phyloP scores from a whole-genome alignment of 2,113 vertebrate genomes.

The Hemiprocne comata region DNA sequence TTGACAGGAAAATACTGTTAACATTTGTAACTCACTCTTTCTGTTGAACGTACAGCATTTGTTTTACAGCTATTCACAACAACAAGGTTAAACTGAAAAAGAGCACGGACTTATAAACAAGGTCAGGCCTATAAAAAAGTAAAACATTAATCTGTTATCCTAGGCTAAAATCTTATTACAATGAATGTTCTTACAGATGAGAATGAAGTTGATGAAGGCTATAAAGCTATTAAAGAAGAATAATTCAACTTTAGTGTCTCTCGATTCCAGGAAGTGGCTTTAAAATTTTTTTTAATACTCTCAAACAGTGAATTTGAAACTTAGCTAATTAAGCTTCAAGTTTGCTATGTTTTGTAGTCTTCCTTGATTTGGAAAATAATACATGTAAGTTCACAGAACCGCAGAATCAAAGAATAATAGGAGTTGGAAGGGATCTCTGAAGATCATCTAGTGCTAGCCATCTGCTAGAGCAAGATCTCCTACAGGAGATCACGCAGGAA shows the following conservation, averaged over 20 bases:
- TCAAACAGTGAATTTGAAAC: constrained; percentile 6
- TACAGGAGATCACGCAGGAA: no score
- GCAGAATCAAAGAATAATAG: no score
- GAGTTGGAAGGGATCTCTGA: no score
- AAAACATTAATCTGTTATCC: constrained; percentile 29
- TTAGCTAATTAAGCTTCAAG: neutral
- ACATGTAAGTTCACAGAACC: neutral
- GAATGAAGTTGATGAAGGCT: constrained; percentile 23
- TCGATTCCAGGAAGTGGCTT: neutral
- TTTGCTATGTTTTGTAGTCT: neutral
- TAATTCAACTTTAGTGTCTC: constrained; percentile 38
- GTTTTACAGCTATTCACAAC: constrained; percentile 15
- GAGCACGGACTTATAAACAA: constrained; percentile 9
- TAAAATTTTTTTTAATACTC: neutral
- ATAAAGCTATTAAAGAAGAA: constrained; percentile 48
- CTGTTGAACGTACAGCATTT: neutral
- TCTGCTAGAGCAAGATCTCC: no score
- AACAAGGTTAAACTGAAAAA: constrained; percentile 43
- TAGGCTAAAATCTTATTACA: constrained; percentile 28
- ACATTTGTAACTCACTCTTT: constrained; percentile 17
- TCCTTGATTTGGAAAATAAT: constrained; percentile 1
- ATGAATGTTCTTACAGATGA: constrained; percentile 46
- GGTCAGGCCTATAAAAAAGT: constrained; percentile 44
- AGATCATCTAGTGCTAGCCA: no score
- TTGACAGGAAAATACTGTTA: constrained; percentile 19